phyloP scores from a whole-genome alignment of 2,797 vertebrate genomes.

The Thaleichthys pacificus region DNA sequence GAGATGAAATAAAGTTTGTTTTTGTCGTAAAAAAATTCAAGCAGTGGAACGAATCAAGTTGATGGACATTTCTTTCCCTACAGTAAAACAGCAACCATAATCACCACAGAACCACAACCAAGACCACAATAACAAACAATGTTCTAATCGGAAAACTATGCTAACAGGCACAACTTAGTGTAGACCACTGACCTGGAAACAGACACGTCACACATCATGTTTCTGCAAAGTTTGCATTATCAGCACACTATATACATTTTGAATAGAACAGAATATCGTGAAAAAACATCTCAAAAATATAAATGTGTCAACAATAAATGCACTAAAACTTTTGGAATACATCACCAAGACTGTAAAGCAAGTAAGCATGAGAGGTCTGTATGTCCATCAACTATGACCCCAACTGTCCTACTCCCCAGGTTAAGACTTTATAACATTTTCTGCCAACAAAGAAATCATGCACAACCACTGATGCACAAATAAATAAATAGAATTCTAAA shows the following conservation, averaged over 20 bases:
- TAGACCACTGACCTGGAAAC: too few relatives aligned
- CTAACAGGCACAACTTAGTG: background rate
- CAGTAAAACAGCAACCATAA: background rate
- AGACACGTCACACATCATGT: background rate
- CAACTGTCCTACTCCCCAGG: background rate
- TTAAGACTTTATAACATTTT: too few relatives aligned
- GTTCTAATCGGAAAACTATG: background rate
- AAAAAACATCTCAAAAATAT: too few relatives aligned
- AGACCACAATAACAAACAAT: background rate
- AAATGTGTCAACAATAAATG: too few relatives aligned
- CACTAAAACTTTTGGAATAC: too few relatives aligned
- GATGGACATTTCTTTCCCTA: background rate
- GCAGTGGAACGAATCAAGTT: background rate
- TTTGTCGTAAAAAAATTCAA: background rate
- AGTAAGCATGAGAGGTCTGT: too few relatives aligned
- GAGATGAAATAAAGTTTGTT: slow-evolving; percentile 3
- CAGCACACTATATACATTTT: background rate
- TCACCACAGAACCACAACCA: background rate
- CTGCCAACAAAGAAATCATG: too few relatives aligned
- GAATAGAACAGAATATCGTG: too few relatives aligned
- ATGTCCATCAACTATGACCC: background rate
- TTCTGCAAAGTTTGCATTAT: background rate
- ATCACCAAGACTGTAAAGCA: too few relatives aligned
- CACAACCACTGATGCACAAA: too few relatives aligned
- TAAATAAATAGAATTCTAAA: too few relatives aligned